phyloP scores from a whole-genome alignment of 2,113 vertebrate genomes.

The Dasyornis broadbenti region DNA sequence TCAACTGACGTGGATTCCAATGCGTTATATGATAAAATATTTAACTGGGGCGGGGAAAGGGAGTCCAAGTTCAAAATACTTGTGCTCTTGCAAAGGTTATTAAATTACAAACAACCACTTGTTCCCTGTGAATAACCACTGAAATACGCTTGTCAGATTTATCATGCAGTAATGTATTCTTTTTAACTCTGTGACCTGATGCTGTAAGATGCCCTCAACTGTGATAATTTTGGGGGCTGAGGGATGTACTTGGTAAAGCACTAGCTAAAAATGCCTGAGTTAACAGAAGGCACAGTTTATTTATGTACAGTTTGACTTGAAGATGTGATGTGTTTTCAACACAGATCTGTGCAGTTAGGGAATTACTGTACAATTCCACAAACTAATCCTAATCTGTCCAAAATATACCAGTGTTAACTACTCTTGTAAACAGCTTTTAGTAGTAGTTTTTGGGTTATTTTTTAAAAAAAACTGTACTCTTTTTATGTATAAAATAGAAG shows the following conservation, averaged over 20 bases:
- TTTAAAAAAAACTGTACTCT: neutral
- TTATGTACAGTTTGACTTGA: neutral
- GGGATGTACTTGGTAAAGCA: neutral
- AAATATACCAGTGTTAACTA: neutral
- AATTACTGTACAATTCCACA: neutral
- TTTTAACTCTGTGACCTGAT: neutral
- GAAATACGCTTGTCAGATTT: neutral
- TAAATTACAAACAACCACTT: slow-evolving; percentile 31
- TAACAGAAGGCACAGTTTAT: neutral
- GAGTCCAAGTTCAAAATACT: slow-evolving; percentile 43
- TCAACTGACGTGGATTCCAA: slow-evolving; percentile 40
- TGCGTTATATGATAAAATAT: neutral
- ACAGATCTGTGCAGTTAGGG: neutral
- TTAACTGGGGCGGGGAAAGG: slow-evolving; percentile 36
- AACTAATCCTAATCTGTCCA: neutral
- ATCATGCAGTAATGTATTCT: neutral
- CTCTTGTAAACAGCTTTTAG: neutral
- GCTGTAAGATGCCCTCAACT: neutral
- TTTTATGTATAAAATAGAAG: neutral
- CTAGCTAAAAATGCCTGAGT: neutral
- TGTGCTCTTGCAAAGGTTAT: slow-evolving; percentile 23
- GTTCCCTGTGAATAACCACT: neutral
- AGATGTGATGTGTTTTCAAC: neutral
- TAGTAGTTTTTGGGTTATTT: neutral
- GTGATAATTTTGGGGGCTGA: neutral